Evolutionary conservation across 2,888 invertebrate species (phyloP).

Genomic region (Erebia aethiops): DNA sequence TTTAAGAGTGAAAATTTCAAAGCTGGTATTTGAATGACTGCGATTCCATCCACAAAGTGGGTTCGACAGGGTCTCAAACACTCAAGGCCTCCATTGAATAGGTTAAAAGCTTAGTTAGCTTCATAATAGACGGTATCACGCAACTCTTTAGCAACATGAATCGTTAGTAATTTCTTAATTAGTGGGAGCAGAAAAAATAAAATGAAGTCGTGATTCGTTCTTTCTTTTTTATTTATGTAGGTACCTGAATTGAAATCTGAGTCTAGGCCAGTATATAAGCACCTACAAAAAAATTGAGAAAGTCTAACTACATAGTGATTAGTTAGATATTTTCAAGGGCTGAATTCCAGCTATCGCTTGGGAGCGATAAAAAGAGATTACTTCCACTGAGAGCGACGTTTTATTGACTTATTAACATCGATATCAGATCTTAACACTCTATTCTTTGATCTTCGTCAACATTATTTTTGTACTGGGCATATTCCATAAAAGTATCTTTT

Average conservation of each 20-base stretch:
- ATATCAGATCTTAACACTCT: constrained; percentile 80
- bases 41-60: neutral
- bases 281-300: too few relatives aligned
- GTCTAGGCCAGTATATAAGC: too few relatives aligned
- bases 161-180: constrained; percentile 22
- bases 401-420: constrained; percentile 83
- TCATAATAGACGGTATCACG: constrained; percentile 17
- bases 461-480: constrained; percentile 55
- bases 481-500: neutral
- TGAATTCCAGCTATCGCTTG: constrained; percentile 72
- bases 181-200: neutral
- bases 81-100: constrained; percentile 16
- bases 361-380: constrained; percentile 81
- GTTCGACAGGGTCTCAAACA: constrained; percentile 7
- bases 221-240: neutral
- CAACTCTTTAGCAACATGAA: constrained; percentile 12
- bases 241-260: neutral
- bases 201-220: neutral
- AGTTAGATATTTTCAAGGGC: constrained; percentile 62
- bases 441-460: constrained; percentile 78
- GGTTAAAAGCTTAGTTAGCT: constrained; percentile 13
- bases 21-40: neutral
- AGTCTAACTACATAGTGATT: constrained; percentile 4
- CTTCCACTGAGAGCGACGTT: constrained; percentile 77
- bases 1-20: neutral